Base-by-base conservation (phyloP, 1,140 invertebrate species). In the Panulirus ornatus region DNA sequence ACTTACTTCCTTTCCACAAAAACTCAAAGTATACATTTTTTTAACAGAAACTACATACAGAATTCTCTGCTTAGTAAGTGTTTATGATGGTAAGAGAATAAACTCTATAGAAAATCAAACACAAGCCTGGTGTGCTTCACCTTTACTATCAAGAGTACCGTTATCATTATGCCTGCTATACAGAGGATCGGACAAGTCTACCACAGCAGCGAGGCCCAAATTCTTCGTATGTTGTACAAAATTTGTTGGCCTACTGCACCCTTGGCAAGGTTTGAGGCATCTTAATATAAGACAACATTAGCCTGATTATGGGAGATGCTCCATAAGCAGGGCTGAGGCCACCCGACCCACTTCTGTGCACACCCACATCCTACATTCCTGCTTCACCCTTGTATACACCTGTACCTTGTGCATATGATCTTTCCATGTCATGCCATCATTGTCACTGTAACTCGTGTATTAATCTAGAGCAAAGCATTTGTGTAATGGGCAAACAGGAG, bases 111-210 rank as follows among this genome's bases (percentile, higher is more conserved):
- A 66, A 84, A 84, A 84, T 84, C 40, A 84, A 84, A 85, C 70
- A 87, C 54, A 51, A 66, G 34, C 54, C 30, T 84, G 88, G 88
- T 90, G 88, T 90, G 82, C 88, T 84, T 87, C 88, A 90, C 88
- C 88, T 90, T 90, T 90, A 84, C 88, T 90, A 90, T 84, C 88
- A 90, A 90, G 88, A 90, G 88, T 90, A 90, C 63, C 71, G 75
- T 73, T 82, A 90, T 84, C 82, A 90, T 90, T 76, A 90, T 84
- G 88, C 82, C 88, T 90, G 88, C 88, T 90, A 51, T 78, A 90
- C 87, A 89, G 58, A 89, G 87, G 87, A 82, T 89, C 70, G 87
- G 87, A 89, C 87, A 89, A 82, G 87, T 89, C 87, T 89, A 82
- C 87, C 76, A 89, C 78, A 82, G 87, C 87, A 89, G 87, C 81